Evolutionary conservation across 2,113 vertebrate species (phyloP).

Genomic region (Dipodomys ordii): DNA sequence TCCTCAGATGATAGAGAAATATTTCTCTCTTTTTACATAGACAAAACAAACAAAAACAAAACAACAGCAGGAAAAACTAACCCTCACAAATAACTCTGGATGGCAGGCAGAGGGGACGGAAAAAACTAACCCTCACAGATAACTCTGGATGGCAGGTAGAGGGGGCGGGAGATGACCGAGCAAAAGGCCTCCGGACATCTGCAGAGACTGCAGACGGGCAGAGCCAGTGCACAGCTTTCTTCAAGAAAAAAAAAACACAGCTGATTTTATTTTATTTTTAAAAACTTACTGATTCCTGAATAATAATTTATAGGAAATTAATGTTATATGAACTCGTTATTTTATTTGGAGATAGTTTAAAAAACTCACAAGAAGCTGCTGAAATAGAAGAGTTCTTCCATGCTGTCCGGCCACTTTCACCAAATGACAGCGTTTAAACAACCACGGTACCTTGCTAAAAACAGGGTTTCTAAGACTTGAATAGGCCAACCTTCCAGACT

Average conservation of each 20-base stretch:
- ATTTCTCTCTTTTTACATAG: not conserved
- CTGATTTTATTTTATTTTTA: conserved; percentile 48
- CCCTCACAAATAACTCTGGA: not conserved
- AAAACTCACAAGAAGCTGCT: not conserved
- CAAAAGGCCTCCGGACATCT: not conserved
- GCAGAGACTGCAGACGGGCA: not conserved
- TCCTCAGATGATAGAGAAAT: conserved; percentile 16
- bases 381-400: not conserved
- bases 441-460: not conserved
- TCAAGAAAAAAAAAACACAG: conserved; percentile 38
- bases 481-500: not conserved
- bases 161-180: not conserved
- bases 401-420: not conserved
- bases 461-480: not conserved
- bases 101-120: not conserved
- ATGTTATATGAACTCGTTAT: conserved; percentile 19
- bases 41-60: not conserved
- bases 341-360: conserved; percentile 23
- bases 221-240: not conserved
- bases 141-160: not conserved
- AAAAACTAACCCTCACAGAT: not conserved
- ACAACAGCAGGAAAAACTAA: not conserved
- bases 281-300: conserved; percentile 25
- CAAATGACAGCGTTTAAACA: not conserved
- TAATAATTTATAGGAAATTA: conserved; percentile 57